These are phyloP conservation scores for Dermatemys mawii DNA, from an alignment of 2,113 vertebrate species.

Conservation along the genomic window DNA sequence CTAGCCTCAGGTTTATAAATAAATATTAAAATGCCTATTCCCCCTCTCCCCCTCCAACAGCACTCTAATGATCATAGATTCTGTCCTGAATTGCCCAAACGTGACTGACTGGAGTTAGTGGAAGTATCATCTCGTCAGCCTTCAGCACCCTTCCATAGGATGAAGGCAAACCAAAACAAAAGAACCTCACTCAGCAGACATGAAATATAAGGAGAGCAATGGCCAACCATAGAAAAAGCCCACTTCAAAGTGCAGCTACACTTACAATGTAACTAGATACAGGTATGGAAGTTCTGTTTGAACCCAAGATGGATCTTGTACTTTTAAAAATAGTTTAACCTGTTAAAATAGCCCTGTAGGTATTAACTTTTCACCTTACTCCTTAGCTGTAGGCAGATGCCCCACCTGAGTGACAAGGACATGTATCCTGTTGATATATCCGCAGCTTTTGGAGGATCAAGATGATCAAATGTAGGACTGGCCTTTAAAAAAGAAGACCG, in stretches of 20 bases:
- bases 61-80: not conserved
- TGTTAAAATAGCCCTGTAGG: not conserved
- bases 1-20: not conserved
- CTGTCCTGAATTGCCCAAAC: not conserved
- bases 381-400: not conserved
- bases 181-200: not conserved
- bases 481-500: not conserved
- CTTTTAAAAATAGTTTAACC: not conserved
- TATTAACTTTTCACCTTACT: not conserved
- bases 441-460: not conserved
- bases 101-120: not conserved
- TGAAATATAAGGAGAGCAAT: not conserved
- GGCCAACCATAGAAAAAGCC: not conserved
- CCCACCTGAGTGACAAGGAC: not conserved
- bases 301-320: not conserved
- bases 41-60: not conserved
- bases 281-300: not conserved
- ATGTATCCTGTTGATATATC: not conserved
- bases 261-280: not conserved
- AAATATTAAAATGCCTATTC: constrained; percentile 15
- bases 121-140: not conserved
- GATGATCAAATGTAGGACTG: not conserved
- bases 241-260: not conserved
- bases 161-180: constrained; percentile 8
- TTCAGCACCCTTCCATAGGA: not conserved